Base-by-base conservation (phyloP, 1,140 invertebrate genomes). In the Pachypeltis micranthus region DNA sequence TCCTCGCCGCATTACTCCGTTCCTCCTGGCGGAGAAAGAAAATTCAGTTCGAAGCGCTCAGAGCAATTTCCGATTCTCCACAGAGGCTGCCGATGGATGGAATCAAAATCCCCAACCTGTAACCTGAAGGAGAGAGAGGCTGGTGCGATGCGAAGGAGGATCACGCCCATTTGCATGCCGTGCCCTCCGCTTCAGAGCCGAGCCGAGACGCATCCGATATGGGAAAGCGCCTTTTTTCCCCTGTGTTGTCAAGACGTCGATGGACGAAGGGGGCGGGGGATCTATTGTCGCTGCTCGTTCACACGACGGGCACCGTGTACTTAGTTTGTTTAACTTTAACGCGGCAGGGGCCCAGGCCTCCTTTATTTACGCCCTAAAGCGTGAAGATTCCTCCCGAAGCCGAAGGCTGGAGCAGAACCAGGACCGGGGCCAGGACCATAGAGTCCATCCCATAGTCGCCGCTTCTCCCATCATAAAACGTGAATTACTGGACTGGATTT, bases 221-320 rank as follows among this genome's bases (percentile, higher is more conserved):
- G 47, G 47, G 47, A 51, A 51, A 51, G 21, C 4, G 12, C 19
- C 21, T 21, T 51, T 51, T 21, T 10, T 51, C 47, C 12, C 12
- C 7, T n/a, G n/a, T n/a, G n/a, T n/a, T n/a, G n/a, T n/a, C n/a
- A n/a, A n/a, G n/a, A n/a, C n/a, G n/a, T n/a, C n/a, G n/a, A n/a
- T n/a, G n/a, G n/a, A n/a, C n/a, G n/a, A n/a, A 10, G 23, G 19
- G 47, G 21, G 4, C 23, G 3, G 10, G 47, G 19, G 12, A 7
- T 51, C 47, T 51, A 51, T 51, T 51, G 47, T 51, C 4, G 47
- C 47, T 51, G 47, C 47, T 51, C 47, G 47, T 51, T 51, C 47
- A 51, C 47, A 51, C 47, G 47, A 51, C 23, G 47, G 47, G 47
- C 47, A 51, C 47, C 47, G 47, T 51, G 47, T 51, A 51, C 19